Base-by-base conservation (phyloP, 2,113 vertebrate genomes). In the Motacilla alba region DNA sequence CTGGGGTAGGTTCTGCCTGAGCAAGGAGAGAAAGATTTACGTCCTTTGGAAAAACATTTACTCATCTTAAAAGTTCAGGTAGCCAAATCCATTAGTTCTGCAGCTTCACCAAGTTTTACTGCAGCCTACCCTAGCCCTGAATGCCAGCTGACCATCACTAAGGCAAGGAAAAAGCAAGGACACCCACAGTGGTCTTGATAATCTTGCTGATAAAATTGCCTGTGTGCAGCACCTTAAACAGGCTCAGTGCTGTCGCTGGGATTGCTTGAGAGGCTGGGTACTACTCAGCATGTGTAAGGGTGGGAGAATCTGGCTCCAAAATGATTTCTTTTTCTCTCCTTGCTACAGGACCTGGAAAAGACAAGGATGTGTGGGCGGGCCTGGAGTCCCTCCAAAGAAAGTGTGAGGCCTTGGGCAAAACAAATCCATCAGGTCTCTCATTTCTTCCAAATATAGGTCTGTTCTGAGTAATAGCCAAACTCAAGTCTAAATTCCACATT, bases 361-460 rank as follows among this genome's bases (percentile, higher is more conserved):
- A 97, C 97, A 97, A 97, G 97, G 95, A 85, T 95, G 96, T 96
- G 97, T 97, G 97, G 98, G 98, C 96, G 96, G 96, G 89, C 93
- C 88, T 98, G 97, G 97, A 96, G 15, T 79, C 31, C 78, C 91
- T 98, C 97, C 97, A 98, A 97, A 97, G 97, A 97, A 98, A 98
- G 97, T 98, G 97, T 98, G 97, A 98, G 97, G 96, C 97, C 97
- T 97, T 98, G 96, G 97, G 97, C 97, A 98, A 98, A 98, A 97
- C 94, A 98, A 96, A 96, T 96, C 94, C 87, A 96, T 96, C 94
- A 97, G 96, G 97, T 98, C 97, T 98, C 96, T 97, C 96, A 92
- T 98, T 98, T 98, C 98, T 98, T 98, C 98, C 98, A 98, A 98
- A 98, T 97, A 98, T 96, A 98, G 97, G 96, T 96, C 96, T 97